A percentile compares a stretch with the other conserved stretches of the same genome.
Evolutionary conservation across 1,140 invertebrate genomes (phyloP).

Genomic region (Chlorops oryzae): DNA sequence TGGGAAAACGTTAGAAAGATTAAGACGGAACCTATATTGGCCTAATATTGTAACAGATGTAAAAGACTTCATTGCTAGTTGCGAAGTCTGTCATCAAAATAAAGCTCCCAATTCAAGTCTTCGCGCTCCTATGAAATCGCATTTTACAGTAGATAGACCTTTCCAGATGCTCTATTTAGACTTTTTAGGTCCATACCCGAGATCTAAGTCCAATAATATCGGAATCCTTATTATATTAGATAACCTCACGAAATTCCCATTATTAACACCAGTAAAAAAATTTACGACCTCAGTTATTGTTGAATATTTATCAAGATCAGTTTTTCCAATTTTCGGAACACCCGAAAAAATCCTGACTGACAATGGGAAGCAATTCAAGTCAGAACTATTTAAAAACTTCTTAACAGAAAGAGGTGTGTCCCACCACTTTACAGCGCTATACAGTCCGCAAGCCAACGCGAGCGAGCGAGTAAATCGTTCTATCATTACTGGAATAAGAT

Average conservation of each 20-base stretch:
- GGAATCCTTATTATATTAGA: background rate
- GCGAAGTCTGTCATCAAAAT: background rate
- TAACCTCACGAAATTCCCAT: slow-evolving; percentile 6
- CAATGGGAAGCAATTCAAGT: slow-evolving; percentile 1
- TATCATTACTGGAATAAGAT: too few relatives aligned
- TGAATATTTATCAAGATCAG: background rate
- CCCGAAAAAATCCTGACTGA: background rate
- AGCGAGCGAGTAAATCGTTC: too few relatives aligned
- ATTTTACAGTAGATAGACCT: background rate
- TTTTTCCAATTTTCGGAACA: background rate
- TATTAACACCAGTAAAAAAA: slow-evolving; percentile 1
- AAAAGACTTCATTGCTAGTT: background rate
- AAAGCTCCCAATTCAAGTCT: background rate
- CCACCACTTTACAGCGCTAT: too few relatives aligned
- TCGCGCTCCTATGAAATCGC: background rate
- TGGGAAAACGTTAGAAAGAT: background rate
- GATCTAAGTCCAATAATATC: too few relatives aligned
- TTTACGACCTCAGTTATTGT: background rate
- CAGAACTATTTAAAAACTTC: too few relatives aligned
- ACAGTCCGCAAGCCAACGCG: too few relatives aligned
- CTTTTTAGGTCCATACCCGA: background rate
- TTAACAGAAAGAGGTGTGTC: too few relatives aligned
- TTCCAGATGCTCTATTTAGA: background rate
- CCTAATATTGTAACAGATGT: background rate
- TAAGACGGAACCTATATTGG: background rate